Evolutionary conservation across 2,888 invertebrate genomes (phyloP), one percentile per base, ranked within the genome.

Genomic region (Mongoloraphidia duomilia): DNA sequence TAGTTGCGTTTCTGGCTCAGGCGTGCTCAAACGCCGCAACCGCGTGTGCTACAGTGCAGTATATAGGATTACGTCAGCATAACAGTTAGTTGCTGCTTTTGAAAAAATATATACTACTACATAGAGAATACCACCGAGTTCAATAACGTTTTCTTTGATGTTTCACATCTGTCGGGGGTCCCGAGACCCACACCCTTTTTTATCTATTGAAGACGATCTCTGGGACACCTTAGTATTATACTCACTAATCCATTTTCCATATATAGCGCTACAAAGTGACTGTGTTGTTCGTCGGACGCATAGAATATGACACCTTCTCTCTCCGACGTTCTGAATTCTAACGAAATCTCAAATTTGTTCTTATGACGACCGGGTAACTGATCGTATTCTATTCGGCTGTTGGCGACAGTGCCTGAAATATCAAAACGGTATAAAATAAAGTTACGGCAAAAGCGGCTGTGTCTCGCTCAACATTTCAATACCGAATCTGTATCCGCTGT

Each of bases 291-390:
- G 49, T 84, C 80, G 1, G 79, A 68, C 0, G 84, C 79, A 66
- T 91, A 95, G 70, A 95, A 87, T 12, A 95, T 74, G 8, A 93
- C 71, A 1, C 94, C 93, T 49, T 87, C 81, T n/a, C 71, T 69
- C 51, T 75, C 76, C 50, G 75, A 74, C 0, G 91, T 89, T 54
- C 85, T 84, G 66, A 97, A 80, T 8, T 82, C 76, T 9, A 95
- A 71, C 11, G 82, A 79, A 55, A 93, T 79, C 52, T 86, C 84
- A 63, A 82, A 85, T 37, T 74, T 74, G 51, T 78, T 79, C 44
- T 76, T 74, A 59, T 80, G 75, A 48, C 80, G 75, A 9, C 69
- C 72, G 35, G 69, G 61, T 1, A 71, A 53, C 41, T 73, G 72
- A 17, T 69, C 68, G 61, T 82, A 89, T 62, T 90, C 88, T 42